Evolutionary conservation across 2,113 vertebrate genomes (phyloP).

Genomic region (Sceloporus undulatus): DNA sequence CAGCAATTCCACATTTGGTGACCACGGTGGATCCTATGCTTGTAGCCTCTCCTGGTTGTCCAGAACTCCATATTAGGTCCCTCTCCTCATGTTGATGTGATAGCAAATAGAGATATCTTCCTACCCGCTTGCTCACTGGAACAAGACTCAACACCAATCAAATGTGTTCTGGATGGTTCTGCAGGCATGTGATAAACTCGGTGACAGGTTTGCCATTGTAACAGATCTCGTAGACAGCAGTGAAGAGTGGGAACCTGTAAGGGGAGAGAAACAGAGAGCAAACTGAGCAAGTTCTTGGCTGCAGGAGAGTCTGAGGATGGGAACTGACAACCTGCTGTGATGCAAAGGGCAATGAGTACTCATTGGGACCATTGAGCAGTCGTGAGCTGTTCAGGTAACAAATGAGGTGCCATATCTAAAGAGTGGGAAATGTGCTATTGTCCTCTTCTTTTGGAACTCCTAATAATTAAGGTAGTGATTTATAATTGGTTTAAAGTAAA

Average conservation of each 20-base stretch:
- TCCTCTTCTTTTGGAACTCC: not conserved
- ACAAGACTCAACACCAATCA: slow-evolving; percentile 62
- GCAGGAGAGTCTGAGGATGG: not conserved
- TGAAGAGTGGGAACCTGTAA: slow-evolving; percentile 94
- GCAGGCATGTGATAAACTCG: slow-evolving; percentile 91
- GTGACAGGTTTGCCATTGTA: slow-evolving; percentile 86
- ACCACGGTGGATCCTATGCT: not conserved
- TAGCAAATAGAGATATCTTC: slow-evolving; percentile 33
- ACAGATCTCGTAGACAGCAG: slow-evolving; percentile 91
- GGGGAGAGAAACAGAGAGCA: not conserved
- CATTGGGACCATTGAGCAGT: not conserved
- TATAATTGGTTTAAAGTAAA: not conserved
- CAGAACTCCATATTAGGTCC: not conserved
- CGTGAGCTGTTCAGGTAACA: not conserved
- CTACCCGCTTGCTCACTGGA: rapidly evolving
- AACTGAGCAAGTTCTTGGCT: not conserved
- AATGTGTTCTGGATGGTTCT: slow-evolving; percentile 94
- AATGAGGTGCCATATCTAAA: not conserved
- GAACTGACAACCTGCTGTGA: not conserved
- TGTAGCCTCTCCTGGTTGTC: not conserved
- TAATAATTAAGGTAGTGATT: not conserved
- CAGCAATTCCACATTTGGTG: not conserved
- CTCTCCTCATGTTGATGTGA: slow-evolving; percentile 15
- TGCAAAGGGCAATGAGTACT: not conserved
- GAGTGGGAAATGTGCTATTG: not conserved